Percentiles rank a stretch among this genome's conserved stretches.
Evolutionary conservation across 2,797 vertebrate species (phyloP).

Genomic region (Notolepis coatsorum): DNA sequence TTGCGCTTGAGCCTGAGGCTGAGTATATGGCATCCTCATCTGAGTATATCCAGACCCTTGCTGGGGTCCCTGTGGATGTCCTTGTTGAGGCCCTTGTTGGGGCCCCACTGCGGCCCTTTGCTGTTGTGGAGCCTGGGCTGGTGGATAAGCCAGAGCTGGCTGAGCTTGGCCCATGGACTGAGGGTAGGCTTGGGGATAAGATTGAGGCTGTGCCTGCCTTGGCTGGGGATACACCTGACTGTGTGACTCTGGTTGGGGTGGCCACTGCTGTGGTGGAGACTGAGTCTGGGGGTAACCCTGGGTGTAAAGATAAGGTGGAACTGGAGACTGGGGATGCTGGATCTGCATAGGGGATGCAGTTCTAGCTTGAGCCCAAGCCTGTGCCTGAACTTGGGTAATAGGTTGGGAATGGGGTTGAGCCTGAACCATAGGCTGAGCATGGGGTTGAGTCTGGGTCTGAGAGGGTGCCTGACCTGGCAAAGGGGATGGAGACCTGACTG

Average conservation of each 20-base stretch:
- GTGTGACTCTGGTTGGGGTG: slow-evolving; percentile 50
- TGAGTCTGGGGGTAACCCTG: slow-evolving; percentile 48
- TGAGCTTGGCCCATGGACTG: slow-evolving; percentile 37
- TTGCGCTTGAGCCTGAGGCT: slow-evolving; percentile 48
- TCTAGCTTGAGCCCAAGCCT: slow-evolving; percentile 53
- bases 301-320: slow-evolving; percentile 47
- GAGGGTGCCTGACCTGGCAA: slow-evolving; percentile 25
- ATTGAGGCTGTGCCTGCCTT: slow-evolving; percentile 41
- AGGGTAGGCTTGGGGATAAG: slow-evolving; percentile 39
- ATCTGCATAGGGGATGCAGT: slow-evolving; percentile 42
- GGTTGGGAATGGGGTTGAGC: slow-evolving; percentile 23
- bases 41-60: slow-evolving; percentile 36
- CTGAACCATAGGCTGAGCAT: slow-evolving; percentile 3
- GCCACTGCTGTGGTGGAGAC: slow-evolving; percentile 62
- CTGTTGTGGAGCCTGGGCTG: slow-evolving; percentile 34
- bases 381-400: slow-evolving; percentile 29
- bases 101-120: slow-evolving; percentile 52
- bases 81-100: slow-evolving; percentile 40
- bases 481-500: slow-evolving; percentile 58
- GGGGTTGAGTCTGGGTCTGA: slow-evolving; percentile 36
- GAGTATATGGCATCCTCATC: slow-evolving; percentile 33
- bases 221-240: slow-evolving; percentile 44
- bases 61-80: slow-evolving; percentile 27
- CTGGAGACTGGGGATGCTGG: slow-evolving; percentile 47
- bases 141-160: slow-evolving; percentile 45